phyloP scores from a whole-genome alignment of 2,113 vertebrate genomes.

The Indri indri region DNA sequence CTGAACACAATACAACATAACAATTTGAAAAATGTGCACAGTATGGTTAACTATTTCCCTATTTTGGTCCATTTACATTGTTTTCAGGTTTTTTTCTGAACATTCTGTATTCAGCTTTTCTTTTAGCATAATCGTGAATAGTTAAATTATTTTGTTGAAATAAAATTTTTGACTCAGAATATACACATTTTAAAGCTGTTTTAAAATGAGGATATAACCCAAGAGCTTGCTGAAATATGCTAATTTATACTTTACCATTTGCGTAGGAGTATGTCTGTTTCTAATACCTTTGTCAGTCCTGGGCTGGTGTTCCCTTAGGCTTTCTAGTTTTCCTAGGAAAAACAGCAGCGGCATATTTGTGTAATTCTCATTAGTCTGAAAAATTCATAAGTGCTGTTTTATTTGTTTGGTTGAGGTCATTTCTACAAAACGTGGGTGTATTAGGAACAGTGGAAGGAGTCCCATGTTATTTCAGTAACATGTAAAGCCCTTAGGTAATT shows the following conservation, averaged over 20 bases:
- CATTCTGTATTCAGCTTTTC: background rate
- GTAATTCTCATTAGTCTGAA: background rate
- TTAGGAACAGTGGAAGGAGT: background rate
- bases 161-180: background rate
- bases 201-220: background rate
- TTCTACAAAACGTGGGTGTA: background rate
- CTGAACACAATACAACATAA: background rate
- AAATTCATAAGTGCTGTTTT: background rate
- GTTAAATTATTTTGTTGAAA: background rate
- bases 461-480: background rate
- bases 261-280: background rate
- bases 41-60: rapidly evolving
- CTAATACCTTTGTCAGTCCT: background rate
- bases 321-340: constrained; percentile 19
- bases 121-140: background rate
- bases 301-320: background rate
- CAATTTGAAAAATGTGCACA: background rate
- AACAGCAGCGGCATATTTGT: background rate
- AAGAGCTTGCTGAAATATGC: background rate
- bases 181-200: background rate
- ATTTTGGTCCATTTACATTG: background rate
- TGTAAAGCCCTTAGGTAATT: background rate
- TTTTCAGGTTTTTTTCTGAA: background rate
- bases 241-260: background rate
- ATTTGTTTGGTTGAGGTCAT: background rate